Base-by-base conservation (phyloP, 1,140 invertebrate genomes). In the Drosophila sproati region DNA sequence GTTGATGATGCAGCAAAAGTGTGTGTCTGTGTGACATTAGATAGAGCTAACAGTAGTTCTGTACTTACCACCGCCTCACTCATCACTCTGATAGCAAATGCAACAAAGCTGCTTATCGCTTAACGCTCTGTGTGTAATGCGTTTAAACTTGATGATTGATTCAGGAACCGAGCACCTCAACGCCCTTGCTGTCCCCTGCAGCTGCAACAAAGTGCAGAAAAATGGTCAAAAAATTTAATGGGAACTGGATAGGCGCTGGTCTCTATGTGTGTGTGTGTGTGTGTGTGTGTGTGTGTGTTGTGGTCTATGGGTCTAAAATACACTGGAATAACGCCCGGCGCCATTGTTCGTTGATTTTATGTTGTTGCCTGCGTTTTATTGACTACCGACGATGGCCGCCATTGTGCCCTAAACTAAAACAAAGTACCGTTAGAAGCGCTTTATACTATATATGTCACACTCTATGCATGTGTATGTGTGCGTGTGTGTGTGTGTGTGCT, bases 131-230 rank as follows among this genome's bases (percentile, higher is more conserved):
- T 83, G 63, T 83, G 85, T 89, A 88, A 88, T 88, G 83, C 83
- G 85, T 88, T 88, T 89, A 88, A 88, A 89, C 85, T 83, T 83
- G 83, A 89, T 88, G 83, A 88, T 88, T 88, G 83, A 88, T 88
- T 88, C 67, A 28, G 66, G 55, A 45, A 63, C 5, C 20, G 20
- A 20, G 20, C 20, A 20, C 20, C 20, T 10, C 6, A 12, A 8
- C 47, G n/a, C 0, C 32, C 7, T 7, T 3, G 29, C 10, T 12
- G 2, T 29, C 37, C 12, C 29, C 69, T 77, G 55, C 69, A 80
- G 73, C 74, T 87, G 72, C 81, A 83, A 85, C 77, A 80, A 85
- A 85, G 82, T 85, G 77, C 77, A 70, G 73, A 73, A 70, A 68
- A 80, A 60, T 82, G 80, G 82, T 74, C 77, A 88, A 77, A 80